A percentile compares a stretch with the other conserved stretches of the same genome.
phyloP scores from a whole-genome alignment of 2,888 invertebrate genomes.

The Tuta absoluta region DNA sequence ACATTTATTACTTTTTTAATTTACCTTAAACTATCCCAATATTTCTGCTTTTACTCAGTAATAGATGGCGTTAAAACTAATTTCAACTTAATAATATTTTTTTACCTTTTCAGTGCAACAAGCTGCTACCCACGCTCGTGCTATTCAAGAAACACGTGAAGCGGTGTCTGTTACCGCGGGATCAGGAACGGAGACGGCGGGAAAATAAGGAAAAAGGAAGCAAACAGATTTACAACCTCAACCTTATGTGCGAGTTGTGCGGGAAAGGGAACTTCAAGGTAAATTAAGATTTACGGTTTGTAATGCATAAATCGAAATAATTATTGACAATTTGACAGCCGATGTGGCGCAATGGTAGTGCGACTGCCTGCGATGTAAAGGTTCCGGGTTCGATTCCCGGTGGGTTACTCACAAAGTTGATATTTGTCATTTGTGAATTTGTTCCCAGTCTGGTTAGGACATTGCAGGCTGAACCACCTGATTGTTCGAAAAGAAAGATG shows the following conservation, averaged over 20 bases:
- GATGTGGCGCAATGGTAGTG: too few species aligned
- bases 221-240: conserved; percentile 12
- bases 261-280: conserved; percentile 18
- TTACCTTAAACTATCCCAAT: too few species aligned
- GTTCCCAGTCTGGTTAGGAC: too few species aligned
- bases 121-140: neutral
- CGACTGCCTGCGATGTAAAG: too few species aligned
- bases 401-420: too few species aligned
- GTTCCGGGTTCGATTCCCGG: too few species aligned
- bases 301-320: too few species aligned
- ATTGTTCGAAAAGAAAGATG: too few species aligned
- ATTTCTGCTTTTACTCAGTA: neutral
- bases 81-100: neutral
- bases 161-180: neutral
- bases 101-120: conserved; percentile 14
- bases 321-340: too few species aligned
- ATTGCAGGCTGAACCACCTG: too few species aligned
- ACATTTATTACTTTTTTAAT: neutral
- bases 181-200: neutral
- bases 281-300: too few species aligned
- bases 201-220: neutral
- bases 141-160: neutral
- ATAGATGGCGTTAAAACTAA: neutral
- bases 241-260: conserved; percentile 15
- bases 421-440: too few species aligned